Base-by-base conservation (phyloP, 2,888 invertebrate genomes). In the Amorpha juglandis region DNA sequence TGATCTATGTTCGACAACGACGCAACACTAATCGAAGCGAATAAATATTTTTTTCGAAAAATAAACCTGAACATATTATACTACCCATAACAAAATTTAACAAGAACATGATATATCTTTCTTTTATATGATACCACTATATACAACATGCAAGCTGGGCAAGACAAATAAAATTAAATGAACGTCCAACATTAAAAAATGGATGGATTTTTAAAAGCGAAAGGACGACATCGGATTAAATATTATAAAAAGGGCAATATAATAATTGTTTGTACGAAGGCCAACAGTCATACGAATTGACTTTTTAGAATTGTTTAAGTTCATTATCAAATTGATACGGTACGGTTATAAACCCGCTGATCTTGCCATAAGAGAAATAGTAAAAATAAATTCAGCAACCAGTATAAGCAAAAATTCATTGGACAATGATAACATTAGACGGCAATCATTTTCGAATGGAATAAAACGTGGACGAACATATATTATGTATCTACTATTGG, bases 391-490 rank as follows among this genome's bases (percentile, higher is more conserved):
- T 79, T 79, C 74, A 75, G 82, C 79, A 80, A 79, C 79, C 70
- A 80, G 76, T 70, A 78, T 74, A 88, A 88, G 83, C 84, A 76
- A 83, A 82, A 78, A 84, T 83, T 74, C 80, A 82, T 84, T 90
- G 90, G 89, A 91, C 90, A 91, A 88, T 82, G 79, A 86, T 86
- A 85, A 85, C 79, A 77, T 84, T 78, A 87, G 92, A 92, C 91
- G 92, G 92, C 88, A 90, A 89, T 88, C 77, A 82, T 83, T 89
- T 89, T 86, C 84, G 75, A 87, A 85, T 88, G 89, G 90, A 90
- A 91, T 92, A 67, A 89, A 87, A 88, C 76, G 89, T 90, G 92
- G 92, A 92, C 92, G 92, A 92, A 90, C 88, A 87, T 86, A 90
- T 88, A 27, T 27, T 27, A 58, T 58, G 58, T 58, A 89, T 84